Evolutionary conservation across 2,888 invertebrate genomes (phyloP).

Genomic region (Teinopalpus imperialis): DNA sequence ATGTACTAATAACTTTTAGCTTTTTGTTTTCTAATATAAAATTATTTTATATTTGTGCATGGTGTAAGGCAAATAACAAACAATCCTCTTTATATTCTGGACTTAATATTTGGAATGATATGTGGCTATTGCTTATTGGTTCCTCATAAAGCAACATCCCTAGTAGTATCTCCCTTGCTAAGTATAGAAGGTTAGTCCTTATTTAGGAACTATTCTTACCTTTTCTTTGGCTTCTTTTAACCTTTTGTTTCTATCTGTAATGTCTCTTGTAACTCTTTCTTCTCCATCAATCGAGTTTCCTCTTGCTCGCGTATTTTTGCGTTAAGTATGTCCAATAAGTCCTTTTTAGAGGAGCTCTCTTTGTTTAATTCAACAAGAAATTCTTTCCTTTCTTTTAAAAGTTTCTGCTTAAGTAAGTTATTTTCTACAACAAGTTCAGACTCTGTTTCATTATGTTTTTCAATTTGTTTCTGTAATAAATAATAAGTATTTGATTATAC

Average conservation of each 20-base stretch:
- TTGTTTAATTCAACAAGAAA: constrained; percentile 71
- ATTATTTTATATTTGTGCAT: no score
- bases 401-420: constrained; percentile 63
- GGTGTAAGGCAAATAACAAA: no score
- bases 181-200: no score
- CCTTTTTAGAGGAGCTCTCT: constrained; percentile 78
- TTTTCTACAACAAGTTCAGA: constrained; percentile 71
- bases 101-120: no score
- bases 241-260: constrained; percentile 63
- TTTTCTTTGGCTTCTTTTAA: constrained; percentile 68
- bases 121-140: no score
- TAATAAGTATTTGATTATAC: no score
- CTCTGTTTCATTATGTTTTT: constrained; percentile 63
- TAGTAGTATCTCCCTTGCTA: no score
- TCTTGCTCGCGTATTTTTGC: constrained; percentile 72
- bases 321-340: constrained; percentile 72
- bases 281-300: constrained; percentile 66
- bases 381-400: constrained; percentile 72
- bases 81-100: no score
- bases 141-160: no score
- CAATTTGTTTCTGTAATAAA: constrained; percentile 59
- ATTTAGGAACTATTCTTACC: no score
- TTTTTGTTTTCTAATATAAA: no score
- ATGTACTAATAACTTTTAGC: no score
- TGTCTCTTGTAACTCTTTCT: constrained; percentile 57